phyloP scores from a whole-genome alignment of 2,113 vertebrate species.

The Piaya cayana region DNA sequence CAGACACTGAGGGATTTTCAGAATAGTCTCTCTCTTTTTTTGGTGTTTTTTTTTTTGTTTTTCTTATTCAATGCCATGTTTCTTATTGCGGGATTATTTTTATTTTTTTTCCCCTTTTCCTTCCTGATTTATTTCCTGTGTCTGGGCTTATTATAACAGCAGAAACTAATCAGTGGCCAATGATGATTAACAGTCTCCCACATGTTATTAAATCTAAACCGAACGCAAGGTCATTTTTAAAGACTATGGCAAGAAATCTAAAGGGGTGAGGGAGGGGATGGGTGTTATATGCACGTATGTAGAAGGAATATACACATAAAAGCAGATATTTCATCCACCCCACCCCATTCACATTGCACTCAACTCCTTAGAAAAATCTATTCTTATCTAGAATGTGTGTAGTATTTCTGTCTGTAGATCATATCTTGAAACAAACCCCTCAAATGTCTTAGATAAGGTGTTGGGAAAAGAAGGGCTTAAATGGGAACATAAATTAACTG shows the following conservation, averaged over 20 bases:
- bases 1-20: background rate
- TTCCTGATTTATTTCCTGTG: slow-evolving; percentile 1
- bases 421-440: slow-evolving; percentile 43
- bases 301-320: background rate
- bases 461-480: background rate
- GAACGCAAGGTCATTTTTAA: slow-evolving; percentile 5
- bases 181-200: slow-evolving; percentile 37
- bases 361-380: background rate
- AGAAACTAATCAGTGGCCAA: slow-evolving; percentile 54
- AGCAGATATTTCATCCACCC: background rate
- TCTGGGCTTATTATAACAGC: background rate
- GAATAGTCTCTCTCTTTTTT: background rate
- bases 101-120: background rate
- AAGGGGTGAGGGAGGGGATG: background rate
- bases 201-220: slow-evolving; percentile 44
- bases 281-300: background rate
- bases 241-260: background rate
- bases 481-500: background rate
- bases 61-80: slow-evolving; percentile 29
- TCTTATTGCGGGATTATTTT: background rate
- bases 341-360: background rate
- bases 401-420: slow-evolving; percentile 9
- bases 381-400: slow-evolving; percentile 49
- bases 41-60: background rate
- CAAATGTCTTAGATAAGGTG: slow-evolving; percentile 34